Evolutionary conservation across 2,113 vertebrate genomes (phyloP).

Genomic region (Rhodinocichla rosea): DNA sequence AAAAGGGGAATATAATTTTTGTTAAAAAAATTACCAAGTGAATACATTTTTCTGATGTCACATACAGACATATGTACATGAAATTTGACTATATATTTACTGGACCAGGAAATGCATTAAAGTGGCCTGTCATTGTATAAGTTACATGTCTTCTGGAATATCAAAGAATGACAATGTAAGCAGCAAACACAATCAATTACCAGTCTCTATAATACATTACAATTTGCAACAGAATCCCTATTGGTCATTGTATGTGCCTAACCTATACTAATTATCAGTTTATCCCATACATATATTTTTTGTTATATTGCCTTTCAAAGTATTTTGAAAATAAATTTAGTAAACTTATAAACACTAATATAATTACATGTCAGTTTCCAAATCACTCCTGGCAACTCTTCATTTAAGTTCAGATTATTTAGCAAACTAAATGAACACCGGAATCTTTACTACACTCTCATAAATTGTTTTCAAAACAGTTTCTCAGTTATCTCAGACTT

Average conservation of each 20-base stretch:
- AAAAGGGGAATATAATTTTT: background rate
- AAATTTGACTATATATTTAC: background rate
- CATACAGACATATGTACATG: background rate
- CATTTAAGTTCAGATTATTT: background rate
- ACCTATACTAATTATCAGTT: background rate
- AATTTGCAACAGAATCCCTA: background rate
- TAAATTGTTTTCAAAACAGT: background rate
- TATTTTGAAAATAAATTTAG: background rate
- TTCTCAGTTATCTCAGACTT: background rate
- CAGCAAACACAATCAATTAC: background rate
- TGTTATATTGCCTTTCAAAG: background rate
- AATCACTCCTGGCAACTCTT: background rate
- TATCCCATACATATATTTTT: background rate
- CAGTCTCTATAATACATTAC: background rate
- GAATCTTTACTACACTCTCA: background rate
- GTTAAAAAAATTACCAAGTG: background rate
- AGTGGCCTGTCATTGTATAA: background rate
- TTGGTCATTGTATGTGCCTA: background rate
- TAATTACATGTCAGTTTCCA: background rate
- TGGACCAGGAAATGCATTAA: background rate
- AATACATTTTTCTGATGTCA: background rate
- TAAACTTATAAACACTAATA: background rate
- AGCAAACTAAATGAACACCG: background rate
- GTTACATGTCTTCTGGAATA: background rate
- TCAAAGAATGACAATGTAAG: background rate